Evolutionary conservation across 2,888 invertebrate genomes (phyloP), one percentile per base, ranked within the genome.

Genomic region (Hypomecis punctinalis): DNA sequence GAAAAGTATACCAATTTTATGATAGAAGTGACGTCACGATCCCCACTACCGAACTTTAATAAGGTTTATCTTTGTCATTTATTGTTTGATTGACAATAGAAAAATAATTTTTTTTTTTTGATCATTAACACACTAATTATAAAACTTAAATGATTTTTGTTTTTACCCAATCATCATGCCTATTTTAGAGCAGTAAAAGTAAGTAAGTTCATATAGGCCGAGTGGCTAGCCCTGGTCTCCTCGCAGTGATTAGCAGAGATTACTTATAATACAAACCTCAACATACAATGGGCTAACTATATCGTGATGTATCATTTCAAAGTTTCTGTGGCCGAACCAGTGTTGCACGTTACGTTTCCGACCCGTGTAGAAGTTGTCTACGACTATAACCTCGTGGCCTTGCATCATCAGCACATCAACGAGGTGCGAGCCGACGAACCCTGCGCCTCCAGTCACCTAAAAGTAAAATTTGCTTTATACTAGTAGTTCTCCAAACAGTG

Each of bases 311-410:
- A 99, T 98, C 72, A 99, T 93, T 89, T 99, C 99, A 89, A 99
- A 99, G 90, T 99, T 99, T 78, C 98, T 97, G 88, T 99, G 99
- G 0, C 99, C 99, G 63, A 99, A 95, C 99, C 99, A 99, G 80
- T 99, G 99, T 82, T 99, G 99, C 0, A 99, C 97, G 87, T 99
- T 99, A 45, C 98, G 94, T 85, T 99, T 99, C 11, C 99, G 95
- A 0, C 99, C 99, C 0, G 99, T 99, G 89, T 98, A 99, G 89
- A 99, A 99, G 87, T 99, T 99, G 88, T 99, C 99, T 1, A 97
- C 98, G 0, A 99, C 99, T 76, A 98, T 98, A 0, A 99, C 96
- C 91, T 99, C 99, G 88, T 99, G 99, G 0, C 99, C 99, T 79
- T 97, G 97, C 72, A 96, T 94, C 99, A 99, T 99, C 58, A 99